phyloP scores from a whole-genome alignment of 2,797 vertebrate species.

The Chaetodon trifasciatus region DNA sequence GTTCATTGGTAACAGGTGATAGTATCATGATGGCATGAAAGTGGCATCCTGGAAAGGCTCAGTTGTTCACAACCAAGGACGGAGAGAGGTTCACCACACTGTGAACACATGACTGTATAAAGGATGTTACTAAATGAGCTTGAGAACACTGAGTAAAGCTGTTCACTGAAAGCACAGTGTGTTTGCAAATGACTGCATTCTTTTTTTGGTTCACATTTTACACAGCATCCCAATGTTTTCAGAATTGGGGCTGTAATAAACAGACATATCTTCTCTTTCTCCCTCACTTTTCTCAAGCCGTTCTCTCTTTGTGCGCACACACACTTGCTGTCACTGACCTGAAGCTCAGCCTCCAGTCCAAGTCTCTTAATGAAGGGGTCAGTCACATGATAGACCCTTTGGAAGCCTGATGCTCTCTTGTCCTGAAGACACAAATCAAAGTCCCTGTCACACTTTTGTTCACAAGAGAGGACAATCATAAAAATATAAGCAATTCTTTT shows the following conservation, averaged over 20 bases:
- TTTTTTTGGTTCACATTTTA: no score
- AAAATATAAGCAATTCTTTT: not conserved
- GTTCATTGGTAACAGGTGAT: no score
- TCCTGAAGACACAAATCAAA: constrained; percentile 85
- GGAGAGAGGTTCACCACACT: no score
- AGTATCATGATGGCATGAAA: no score
- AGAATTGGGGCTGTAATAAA: not conserved
- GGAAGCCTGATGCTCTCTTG: constrained; percentile 91
- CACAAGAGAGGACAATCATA: not conserved
- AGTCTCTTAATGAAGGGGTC: constrained; percentile 97
- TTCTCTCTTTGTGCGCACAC: not conserved
- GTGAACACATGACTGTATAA: no score
- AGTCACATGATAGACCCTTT: constrained; percentile 94
- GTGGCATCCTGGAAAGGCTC: no score
- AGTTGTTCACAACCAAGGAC: no score
- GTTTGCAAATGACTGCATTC: no score
- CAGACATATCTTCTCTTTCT: not conserved
- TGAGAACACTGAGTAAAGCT: no score
- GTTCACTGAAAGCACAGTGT: no score
- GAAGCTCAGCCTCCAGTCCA: constrained; percentile 95
- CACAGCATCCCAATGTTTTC: no score
- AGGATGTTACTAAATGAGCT: no score
- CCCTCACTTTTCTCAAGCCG: not conserved
- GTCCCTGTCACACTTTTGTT: constrained; percentile 8
- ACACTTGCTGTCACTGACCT: constrained; percentile 83